phyloP scores from a whole-genome alignment of 2,797 vertebrate genomes.

The Syngnathus rostellatus region DNA sequence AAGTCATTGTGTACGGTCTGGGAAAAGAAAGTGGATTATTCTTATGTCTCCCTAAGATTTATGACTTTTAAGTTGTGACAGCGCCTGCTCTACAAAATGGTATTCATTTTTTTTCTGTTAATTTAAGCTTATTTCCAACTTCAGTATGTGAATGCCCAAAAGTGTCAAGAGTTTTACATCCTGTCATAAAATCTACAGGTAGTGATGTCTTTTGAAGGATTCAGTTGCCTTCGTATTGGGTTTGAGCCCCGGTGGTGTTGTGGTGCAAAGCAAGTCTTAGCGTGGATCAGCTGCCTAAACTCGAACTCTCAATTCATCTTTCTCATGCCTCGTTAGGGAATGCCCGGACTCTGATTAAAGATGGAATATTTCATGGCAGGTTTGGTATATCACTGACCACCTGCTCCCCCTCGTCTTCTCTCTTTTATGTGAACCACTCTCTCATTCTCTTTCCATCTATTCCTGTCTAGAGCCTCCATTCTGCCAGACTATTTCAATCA shows the following conservation, averaged over 20 bases:
- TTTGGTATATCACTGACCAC: slow-evolving; percentile 53
- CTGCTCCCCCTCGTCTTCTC: slow-evolving; percentile 33
- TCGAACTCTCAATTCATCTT: slow-evolving; percentile 66
- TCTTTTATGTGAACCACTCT: slow-evolving; percentile 5
- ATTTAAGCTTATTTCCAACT: neutral
- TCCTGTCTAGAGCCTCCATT: neutral
- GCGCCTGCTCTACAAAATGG: neutral
- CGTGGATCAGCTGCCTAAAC: slow-evolving; percentile 50
- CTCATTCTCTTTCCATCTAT: slow-evolving; percentile 3
- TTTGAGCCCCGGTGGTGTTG: slow-evolving; percentile 11
- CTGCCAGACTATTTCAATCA: neutral
- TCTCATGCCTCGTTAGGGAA: slow-evolving; percentile 68
- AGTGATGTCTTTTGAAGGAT: too few species aligned
- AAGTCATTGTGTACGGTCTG: neutral
- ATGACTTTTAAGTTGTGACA: neutral
- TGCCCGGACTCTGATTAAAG: slow-evolving; percentile 67
- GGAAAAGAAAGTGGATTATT: neutral
- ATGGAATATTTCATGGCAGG: slow-evolving; percentile 65
- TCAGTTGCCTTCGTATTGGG: neutral
- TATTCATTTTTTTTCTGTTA: neutral
- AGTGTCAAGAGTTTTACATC: neutral
- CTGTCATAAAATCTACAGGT: neutral
- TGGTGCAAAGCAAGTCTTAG: slow-evolving; percentile 30
- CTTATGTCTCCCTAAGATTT: neutral
- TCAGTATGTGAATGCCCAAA: neutral